Percentiles rank a stretch among this genome's conserved stretches.
phyloP scores from a whole-genome alignment of 2,113 vertebrate species.

The Lota lota region DNA sequence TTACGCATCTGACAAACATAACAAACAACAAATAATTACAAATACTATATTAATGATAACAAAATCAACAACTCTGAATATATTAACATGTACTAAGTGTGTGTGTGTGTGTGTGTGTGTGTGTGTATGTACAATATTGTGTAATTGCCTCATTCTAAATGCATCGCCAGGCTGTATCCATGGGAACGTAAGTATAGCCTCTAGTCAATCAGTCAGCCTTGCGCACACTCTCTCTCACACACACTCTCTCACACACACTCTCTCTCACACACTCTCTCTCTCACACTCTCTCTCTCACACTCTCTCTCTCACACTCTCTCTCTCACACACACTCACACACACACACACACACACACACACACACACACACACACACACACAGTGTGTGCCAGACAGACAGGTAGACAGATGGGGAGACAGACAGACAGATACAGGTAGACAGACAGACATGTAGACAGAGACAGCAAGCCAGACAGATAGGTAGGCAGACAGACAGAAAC shows the following conservation, averaged over 20 bases:
- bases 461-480: background rate
- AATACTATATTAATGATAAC: too few relatives aligned
- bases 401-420: background rate
- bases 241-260: constrained; percentile 11
- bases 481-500: too few relatives aligned
- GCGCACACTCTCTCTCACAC: constrained; percentile 5
- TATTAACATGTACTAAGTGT: too few relatives aligned
- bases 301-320: constrained; percentile 12
- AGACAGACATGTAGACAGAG: background rate
- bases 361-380: constrained; percentile 3
- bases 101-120: too few relatives aligned
- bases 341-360: constrained; percentile 20
- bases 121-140: too few relatives aligned
- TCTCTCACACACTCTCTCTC: background rate
- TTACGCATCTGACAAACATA: too few relatives aligned
- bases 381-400: background rate
- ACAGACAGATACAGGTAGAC: background rate
- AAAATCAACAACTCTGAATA: too few relatives aligned
- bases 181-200: too few relatives aligned
- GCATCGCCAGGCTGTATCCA: too few relatives aligned
- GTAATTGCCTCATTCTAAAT: too few relatives aligned
- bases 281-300: background rate
- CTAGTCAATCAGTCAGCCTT: too few relatives aligned
- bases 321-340: background rate
- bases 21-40: too few relatives aligned